phyloP scores from a whole-genome alignment of 2,888 invertebrate genomes.

The Scaptomyza flava region DNA sequence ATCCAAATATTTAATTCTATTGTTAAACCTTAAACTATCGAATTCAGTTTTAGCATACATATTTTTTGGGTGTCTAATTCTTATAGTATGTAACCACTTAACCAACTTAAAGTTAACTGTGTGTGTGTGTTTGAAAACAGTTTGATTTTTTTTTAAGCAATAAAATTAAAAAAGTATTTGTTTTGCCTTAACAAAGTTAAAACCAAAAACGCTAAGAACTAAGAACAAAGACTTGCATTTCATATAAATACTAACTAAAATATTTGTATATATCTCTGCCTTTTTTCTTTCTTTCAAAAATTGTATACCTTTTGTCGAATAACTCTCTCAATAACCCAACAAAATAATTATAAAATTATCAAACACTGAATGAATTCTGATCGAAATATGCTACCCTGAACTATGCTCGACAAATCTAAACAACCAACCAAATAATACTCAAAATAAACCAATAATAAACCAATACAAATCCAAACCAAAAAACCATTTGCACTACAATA shows the following conservation, averaged over 20 bases:
- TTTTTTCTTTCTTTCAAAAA: conserved; percentile 71
- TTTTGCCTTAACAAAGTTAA: conserved; percentile 35
- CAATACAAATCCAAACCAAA: conserved; percentile 26
- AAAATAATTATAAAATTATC: conserved; percentile 42
- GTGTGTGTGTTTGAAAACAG: conserved; percentile 54
- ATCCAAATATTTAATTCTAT: conserved; percentile 40
- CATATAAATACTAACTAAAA: conserved; percentile 68
- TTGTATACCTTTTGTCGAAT: conserved; percentile 61
- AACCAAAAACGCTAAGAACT: conserved; percentile 24
- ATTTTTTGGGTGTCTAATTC: conserved; percentile 67
- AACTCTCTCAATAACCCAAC: conserved; percentile 47
- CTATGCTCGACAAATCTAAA: conserved; percentile 60
- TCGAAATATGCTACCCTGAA: conserved; percentile 74
- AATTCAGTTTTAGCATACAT: conserved; percentile 50
- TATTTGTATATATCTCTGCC: conserved; percentile 79
- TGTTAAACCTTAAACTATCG: conserved; percentile 43
- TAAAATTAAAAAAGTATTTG: conserved; percentile 36
- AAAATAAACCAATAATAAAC: conserved; percentile 35
- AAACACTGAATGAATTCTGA: conserved; percentile 68
- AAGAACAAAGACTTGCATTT: conserved; percentile 55
- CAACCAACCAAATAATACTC: conserved; percentile 32
- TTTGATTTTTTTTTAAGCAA: conserved; percentile 32
- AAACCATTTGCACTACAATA: conserved; percentile 56
- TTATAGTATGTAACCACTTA: conserved; percentile 33
- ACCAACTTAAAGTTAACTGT: conserved; percentile 54